Evolutionary conservation across 2,113 vertebrate species (phyloP), one percentile per base, ranked within the genome.

Genomic region (Podocnemis expansa): DNA sequence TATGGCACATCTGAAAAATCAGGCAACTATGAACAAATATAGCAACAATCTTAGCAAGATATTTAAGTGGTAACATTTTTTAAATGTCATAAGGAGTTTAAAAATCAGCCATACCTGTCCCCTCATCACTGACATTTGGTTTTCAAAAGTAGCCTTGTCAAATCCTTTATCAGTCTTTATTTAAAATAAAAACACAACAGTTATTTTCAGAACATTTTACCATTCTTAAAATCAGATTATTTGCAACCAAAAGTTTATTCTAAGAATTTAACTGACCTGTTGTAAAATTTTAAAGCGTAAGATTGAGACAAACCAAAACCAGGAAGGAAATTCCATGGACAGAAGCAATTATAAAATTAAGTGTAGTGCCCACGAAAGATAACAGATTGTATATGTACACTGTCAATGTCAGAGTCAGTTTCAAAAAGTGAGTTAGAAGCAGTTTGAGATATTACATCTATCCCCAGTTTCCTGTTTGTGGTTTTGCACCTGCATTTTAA

Each of bases 71-170:
- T 70, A 38, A 16, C 13, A n/a, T 22, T n/a, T n/a, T 70, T 38
- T 5, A 70, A 70, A 70, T 70, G 19, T 19, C 5, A 56, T 1
- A n/a, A 82, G 92, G 88, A 14, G 1, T 1, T 47, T 54, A 82
- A 88, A 89, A 94, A 89, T 7, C 6, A 84, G 14, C 95, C 99
- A 97, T 98, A 99, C 99, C 99, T 99, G 99, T 55, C 99, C 99
- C 87, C 99, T 98, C 99, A 99, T 99, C 52, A 99, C 99, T 31
- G 99, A 99, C 99, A 99, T 99, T 97, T 99, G 99, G 93, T 98
- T 99, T 97, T 99, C 99, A 98, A 99, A 99, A 95, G 98, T 99
- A 89, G 98, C 97, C 97, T 98, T 99, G 98, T 99, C 99, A 94
- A 99, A 99, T 60, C 99, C 98, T 98, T 98, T 99, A 97, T 99